Evolutionary conservation across 2,888 invertebrate species (phyloP).

Genomic region (Parthenolecanium corni): DNA sequence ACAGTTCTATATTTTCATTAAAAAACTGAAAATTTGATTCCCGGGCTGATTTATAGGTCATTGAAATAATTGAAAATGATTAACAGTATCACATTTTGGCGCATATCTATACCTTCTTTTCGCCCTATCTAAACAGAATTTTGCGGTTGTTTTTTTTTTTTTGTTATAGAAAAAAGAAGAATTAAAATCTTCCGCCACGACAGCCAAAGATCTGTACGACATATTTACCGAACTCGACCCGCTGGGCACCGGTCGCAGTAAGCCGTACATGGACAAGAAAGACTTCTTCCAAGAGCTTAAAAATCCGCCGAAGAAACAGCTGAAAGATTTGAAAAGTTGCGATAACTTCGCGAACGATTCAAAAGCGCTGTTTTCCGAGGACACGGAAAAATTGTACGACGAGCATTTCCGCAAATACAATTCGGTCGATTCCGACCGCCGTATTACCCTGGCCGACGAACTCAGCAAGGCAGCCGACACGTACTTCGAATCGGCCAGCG

Average conservation of each 20-base stretch:
- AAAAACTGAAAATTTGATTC: too few relatives aligned
- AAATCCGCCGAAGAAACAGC: constrained; percentile 84
- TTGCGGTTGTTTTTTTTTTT: neutral
- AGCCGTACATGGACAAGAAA: constrained; percentile 89
- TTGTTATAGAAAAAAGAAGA: constrained; percentile 15
- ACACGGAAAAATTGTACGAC: constrained; percentile 15
- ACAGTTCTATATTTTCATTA: too few relatives aligned
- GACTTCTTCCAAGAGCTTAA: constrained; percentile 92
- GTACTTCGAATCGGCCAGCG: constrained; percentile 34
- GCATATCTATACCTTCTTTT: too few relatives aligned
- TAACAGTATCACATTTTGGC: too few relatives aligned
- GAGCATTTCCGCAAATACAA: constrained; percentile 21
- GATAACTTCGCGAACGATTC: constrained; percentile 4
- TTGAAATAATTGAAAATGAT: too few relatives aligned
- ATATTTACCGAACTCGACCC: constrained; percentile 91
- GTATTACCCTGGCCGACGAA: neutral
- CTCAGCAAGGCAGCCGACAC: neutral
- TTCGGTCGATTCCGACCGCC: constrained; percentile 12
- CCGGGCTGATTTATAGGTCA: too few relatives aligned
- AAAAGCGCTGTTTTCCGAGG: constrained; percentile 15
- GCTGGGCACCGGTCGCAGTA: constrained; percentile 78
- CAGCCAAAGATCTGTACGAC: constrained; percentile 42
- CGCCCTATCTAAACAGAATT: too few relatives aligned
- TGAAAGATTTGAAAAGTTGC: constrained; percentile 64
- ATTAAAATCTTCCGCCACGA: neutral